These are phyloP conservation scores for Anoura caudifer DNA, from an alignment of 2,113 vertebrate species.

Conservation along the genomic window DNA sequence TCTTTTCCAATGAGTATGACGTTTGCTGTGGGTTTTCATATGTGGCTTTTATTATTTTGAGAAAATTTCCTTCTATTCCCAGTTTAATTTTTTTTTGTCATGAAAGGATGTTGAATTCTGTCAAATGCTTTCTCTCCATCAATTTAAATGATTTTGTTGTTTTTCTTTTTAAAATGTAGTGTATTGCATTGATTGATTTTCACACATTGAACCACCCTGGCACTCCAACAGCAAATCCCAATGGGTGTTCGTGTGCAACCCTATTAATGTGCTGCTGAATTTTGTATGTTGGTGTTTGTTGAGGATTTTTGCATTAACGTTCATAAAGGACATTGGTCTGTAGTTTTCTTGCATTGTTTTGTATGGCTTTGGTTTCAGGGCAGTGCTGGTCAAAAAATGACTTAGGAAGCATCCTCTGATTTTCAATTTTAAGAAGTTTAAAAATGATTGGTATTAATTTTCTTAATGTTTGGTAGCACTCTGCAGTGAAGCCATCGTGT, in stretches of 20 bases:
- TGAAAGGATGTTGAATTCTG: too few species aligned
- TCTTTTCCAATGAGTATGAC: too few species aligned
- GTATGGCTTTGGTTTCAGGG: too few species aligned
- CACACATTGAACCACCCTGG: too few species aligned
- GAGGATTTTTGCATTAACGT: not conserved
- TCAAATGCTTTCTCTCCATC: too few species aligned
- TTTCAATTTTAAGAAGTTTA: not conserved
- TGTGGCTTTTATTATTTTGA: too few species aligned
- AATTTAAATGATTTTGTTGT: too few species aligned
- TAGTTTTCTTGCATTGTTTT: not conserved
- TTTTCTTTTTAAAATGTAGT: too few species aligned
- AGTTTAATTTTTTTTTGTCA: too few species aligned
- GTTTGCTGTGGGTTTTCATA: too few species aligned
- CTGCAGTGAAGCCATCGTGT: not conserved
- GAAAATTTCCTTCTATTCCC: too few species aligned
- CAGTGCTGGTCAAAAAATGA: not conserved
- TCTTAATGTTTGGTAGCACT: not conserved
- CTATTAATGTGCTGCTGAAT: not conserved
- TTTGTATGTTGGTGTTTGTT: not conserved
- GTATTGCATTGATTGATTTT: too few species aligned
- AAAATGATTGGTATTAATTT: not conserved
- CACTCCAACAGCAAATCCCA: not conserved
- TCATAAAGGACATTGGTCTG: not conserved
- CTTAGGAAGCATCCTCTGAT: not conserved
- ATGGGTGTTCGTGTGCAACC: not conserved